Base-by-base conservation (phyloP, 2,888 invertebrate species). In the Gymnocheta viridis region DNA sequence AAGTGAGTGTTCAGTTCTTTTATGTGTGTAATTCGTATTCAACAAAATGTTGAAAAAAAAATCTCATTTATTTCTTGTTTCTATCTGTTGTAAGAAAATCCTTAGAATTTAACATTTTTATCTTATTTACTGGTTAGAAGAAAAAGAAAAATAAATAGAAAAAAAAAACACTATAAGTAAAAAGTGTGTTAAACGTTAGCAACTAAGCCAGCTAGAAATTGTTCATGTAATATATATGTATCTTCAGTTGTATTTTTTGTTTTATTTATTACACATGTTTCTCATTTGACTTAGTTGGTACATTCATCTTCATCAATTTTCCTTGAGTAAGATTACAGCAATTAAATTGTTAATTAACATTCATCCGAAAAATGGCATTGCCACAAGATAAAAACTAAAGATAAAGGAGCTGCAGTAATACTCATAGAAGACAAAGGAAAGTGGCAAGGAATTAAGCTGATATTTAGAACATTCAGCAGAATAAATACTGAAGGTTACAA, bases 281-380 rank as follows among this genome's bases (percentile, higher is more conserved):
- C 60, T 74, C 77, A 81, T 81, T 78, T 69, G 51, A 73, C 69
- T 78, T 73, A 62, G 58, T 41, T 77, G 77, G 47, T 56, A 64
- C 81, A 84, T 84, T 84, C 73, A 81, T 85, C 85, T 85, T 82
- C 82, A 85, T 85, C 82, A 82, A 76, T 85, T 85, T 79, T 38
- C 76, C 79, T 85, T 85, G 82, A 72, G 74, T 24, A 85, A 82
- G 82, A 85, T 85, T 82, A 82, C 64, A 76, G 82, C 82, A 85
- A 85, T 82, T 85, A 85, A 79, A 82, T 82, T 85, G 82, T 85
- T 85, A 85, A 85, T 82, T 85, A 85, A 85, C 85, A 85, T 82
- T 79, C 79, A 82, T 82, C 66, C 78, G 17, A 82, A 79, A 78
- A 78, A 79, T 78, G 81, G 62, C 73, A 77, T 19, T 81, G 81